phyloP scores from a whole-genome alignment of 2,797 vertebrate genomes.

The Podarcis lilfordi region DNA sequence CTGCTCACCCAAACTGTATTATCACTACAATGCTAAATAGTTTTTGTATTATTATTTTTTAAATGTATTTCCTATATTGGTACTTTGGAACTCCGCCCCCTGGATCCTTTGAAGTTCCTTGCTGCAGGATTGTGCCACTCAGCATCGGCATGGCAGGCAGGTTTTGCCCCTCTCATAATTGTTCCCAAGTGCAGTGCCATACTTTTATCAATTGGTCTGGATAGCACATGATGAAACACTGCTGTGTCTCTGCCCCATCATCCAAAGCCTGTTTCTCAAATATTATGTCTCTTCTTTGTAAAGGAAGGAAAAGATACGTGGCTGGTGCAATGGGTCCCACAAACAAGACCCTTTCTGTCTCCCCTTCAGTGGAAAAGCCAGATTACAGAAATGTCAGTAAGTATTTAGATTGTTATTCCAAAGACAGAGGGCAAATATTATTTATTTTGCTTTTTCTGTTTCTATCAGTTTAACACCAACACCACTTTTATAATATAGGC shows the following conservation, averaged over 20 bases:
- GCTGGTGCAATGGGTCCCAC: constrained; percentile 95
- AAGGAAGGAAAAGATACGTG: constrained; percentile 77
- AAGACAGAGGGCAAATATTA: not conserved
- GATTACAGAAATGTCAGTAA: constrained; percentile 96
- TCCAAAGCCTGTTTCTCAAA: not conserved
- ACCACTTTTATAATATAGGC: not conserved
- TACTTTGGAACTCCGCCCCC: no score
- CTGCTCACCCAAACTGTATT: not conserved
- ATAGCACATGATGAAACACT: not conserved
- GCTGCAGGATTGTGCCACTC: not conserved
- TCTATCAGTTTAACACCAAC: not conserved
- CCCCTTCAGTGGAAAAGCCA: constrained; percentile 93
- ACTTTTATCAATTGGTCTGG: not conserved
- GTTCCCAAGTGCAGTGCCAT: not conserved
- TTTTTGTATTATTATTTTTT: not conserved
- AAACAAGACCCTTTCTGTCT: constrained; percentile 95
- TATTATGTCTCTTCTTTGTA: constrained; percentile 3
- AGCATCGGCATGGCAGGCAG: not conserved
- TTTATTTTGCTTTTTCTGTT: not conserved
- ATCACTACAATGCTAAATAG: not conserved
- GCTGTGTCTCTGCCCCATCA: not conserved
- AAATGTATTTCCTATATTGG: not conserved
- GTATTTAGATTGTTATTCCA: constrained; percentile 58
- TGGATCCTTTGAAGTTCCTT: not conserved
- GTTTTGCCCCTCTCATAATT: not conserved